These are phyloP conservation scores for Oegoconia quadripuncta DNA, from an alignment of 2,888 invertebrate species.

Conservation along the genomic window DNA sequence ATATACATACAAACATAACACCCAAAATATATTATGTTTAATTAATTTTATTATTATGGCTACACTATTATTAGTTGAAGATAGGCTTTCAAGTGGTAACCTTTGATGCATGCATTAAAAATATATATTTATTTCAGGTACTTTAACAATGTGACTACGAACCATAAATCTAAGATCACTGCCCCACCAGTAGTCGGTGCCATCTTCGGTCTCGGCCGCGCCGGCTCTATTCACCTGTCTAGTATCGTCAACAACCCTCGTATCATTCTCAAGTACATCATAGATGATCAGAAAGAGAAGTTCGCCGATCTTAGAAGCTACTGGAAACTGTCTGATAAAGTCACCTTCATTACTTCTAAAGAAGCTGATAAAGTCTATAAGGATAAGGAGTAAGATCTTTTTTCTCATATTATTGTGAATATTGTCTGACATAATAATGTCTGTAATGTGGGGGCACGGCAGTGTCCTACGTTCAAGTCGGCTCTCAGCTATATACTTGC, in stretches of 20 bases:
- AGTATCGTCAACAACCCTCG: constrained; percentile 69
- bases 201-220: constrained; percentile 80
- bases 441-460: neutral
- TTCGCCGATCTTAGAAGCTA: constrained; percentile 64
- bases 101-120: too few relatives aligned
- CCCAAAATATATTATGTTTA: too few relatives aligned
- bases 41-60: too few relatives aligned
- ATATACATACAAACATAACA: too few relatives aligned
- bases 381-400: constrained; percentile 67
- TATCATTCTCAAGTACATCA: constrained; percentile 72
- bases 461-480: neutral
- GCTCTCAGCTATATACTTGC: too few relatives aligned
- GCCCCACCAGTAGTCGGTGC: constrained; percentile 61
- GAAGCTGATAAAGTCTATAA: constrained; percentile 68
- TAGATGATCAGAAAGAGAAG: constrained; percentile 71
- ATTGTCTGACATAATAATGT: neutral
- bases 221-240: constrained; percentile 79
- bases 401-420: neutral
- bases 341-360: constrained; percentile 65
- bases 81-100: too few relatives aligned
- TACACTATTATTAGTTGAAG: too few relatives aligned
- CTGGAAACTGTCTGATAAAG: constrained; percentile 68
- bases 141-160: constrained; percentile 49
- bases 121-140: too few relatives aligned
- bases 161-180: constrained; percentile 28